Conservation (phyloP, 1,140 invertebrate species). For the Drosophila fuyamai region DNA sequence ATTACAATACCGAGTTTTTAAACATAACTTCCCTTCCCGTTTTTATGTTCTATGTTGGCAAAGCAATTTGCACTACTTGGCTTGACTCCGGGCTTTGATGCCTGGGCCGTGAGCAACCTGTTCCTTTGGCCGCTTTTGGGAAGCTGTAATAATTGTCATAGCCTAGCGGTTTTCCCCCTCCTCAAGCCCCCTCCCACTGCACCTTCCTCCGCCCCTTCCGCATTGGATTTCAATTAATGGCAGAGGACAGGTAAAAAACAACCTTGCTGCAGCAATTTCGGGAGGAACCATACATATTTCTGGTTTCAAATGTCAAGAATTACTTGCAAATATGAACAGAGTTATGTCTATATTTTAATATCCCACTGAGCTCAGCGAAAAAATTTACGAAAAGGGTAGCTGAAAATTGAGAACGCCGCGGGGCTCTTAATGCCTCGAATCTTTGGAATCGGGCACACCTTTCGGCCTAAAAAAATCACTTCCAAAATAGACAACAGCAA, state of each 20-base stretch:
- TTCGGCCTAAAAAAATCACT: conserved; percentile 58
- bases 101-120: conserved; percentile 48
- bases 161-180: conserved; percentile 56
- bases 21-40: conserved; percentile 26
- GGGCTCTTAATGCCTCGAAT: conserved; percentile 56
- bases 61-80: conserved; percentile 71
- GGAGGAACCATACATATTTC: conserved; percentile 45
- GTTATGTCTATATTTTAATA: conserved; percentile 47
- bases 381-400: conserved; percentile 30
- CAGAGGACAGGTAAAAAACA: conserved; percentile 35
- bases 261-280: conserved; percentile 40
- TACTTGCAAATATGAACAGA: conserved; percentile 44
- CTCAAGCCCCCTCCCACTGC: conserved; percentile 4
- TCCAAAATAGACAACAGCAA: conserved; percentile 66
- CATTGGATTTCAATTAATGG: conserved; percentile 80
- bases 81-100: conserved; percentile 4
- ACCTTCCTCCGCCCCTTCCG: conserved; percentile 26
- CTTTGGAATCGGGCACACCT: conserved; percentile 64
- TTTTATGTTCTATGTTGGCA: conserved; percentile 56
- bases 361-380: conserved; percentile 29
- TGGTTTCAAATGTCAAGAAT: conserved; percentile 75
- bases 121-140: conserved; percentile 39
- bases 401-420: conserved; percentile 32
- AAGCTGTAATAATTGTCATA: conserved; percentile 70
- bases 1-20: not conserved